Base-by-base conservation (phyloP, 2,888 invertebrate genomes). In the Frankliniella intonsa region DNA sequence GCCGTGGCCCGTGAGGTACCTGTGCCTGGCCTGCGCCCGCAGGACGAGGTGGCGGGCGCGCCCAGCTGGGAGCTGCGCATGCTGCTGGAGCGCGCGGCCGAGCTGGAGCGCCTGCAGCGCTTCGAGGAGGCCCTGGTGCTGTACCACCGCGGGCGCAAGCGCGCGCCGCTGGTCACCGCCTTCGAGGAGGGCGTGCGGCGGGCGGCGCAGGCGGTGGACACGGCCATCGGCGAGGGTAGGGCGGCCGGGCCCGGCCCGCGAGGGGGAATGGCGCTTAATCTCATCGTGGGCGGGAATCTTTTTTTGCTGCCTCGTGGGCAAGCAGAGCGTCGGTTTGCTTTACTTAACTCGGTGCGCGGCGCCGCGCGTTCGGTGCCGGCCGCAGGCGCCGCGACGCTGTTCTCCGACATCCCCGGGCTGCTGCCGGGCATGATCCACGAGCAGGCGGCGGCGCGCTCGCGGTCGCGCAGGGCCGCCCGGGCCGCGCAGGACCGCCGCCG, bases 81-180 rank as follows among this genome's bases (percentile, higher is more conserved):
- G 69, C 69, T 76, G 69, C 69, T 76, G 25, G 69, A 76, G 69
- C 69, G 69, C 69, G 69, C 69, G 7, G 25, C 25, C 69, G 69
- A 76, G 69, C 69, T 76, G 69, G 69, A 76, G 69, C 11, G 22
- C 22, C 69, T 76, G 69, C 69, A 25, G 25, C 69, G 69, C 69
- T 76, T 25, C 69, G 69, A 76, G 69, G 69, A 76, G 69, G 69
- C 69, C 69, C 69, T 76, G 69, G 69, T 76, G 69, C 69, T 76
- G 69, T 76, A 76, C 69, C 69, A 76, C 69, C 69, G 69, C 69
- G 69, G 69, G 7, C 9, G 69, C 22, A 22, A 12, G 25, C 69
- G 69, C 8, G 69, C 69, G 25, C 69, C 69, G 25, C 25, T 25
- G 22, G 69, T 76, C 25, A 12, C 22, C 22, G 25, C 69, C 25